Evolutionary conservation across 2,113 vertebrate species (phyloP), one percentile per base, ranked within the genome.

Genomic region (Laterallus jamaicensis): DNA sequence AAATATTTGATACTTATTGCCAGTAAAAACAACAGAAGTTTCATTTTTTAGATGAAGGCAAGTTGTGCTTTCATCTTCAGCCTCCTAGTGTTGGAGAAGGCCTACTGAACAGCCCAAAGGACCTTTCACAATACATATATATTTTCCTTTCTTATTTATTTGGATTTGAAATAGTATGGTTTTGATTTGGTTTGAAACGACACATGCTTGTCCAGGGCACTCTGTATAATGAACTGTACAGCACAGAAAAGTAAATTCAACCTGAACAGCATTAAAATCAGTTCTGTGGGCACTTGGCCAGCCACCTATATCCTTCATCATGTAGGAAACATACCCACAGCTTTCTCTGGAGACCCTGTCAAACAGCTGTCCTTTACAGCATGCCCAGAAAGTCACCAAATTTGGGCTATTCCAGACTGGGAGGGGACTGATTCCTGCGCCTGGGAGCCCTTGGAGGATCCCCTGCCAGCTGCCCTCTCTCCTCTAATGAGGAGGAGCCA

Each of bases 331-430:
- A 97, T 97, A 93, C 92, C 90, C 96, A 93, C 88, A 95, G 92
- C 96, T 90, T 97, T 89, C 96, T 92, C 96, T 90, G 94, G 95
- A 96, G 96, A 96, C 96, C 91, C 93, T 94, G 92, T 96, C 96
- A 95, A 96, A 96, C 96, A 97, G 96, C 96, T 96, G 96, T 97
- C 93, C 95, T 96, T 96, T 96, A 93, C 95, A 96, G 96, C 93
- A 73, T 95, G 93, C 96, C 96, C 96, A 95, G 95, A 96, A 96
- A 96, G 96, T 79, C 96, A 96, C 96, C 96, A 92, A 96, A 97
- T 96, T 93, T 96, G 95, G 96, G 96, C 92, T 96, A 70, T 96
- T 97, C 94, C 95, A 96, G 95, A 94, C 95, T 93, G 88, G 92
- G 95, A 93, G 95, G 95, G 93, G 83, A 95, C 95, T 93, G 92